Percentiles rank a stretch among this genome's conserved stretches.
phyloP scores from a whole-genome alignment of 2,797 vertebrate genomes.

The Gadopsis marmoratus region DNA sequence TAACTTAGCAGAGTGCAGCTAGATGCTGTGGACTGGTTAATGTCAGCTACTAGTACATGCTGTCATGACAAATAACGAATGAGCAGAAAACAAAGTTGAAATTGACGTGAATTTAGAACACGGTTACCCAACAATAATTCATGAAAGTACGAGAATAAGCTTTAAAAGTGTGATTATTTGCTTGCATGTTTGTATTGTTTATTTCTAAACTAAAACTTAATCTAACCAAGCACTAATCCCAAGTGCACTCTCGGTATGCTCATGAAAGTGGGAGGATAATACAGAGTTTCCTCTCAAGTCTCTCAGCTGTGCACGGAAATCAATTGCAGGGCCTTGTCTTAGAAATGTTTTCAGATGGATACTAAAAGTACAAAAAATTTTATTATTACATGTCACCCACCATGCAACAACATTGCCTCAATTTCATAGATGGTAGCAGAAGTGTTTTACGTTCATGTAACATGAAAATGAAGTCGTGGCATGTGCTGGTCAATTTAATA shows the following conservation, averaged over 20 bases:
- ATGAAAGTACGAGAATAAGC: not conserved
- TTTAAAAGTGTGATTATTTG: not conserved
- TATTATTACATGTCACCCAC: not conserved
- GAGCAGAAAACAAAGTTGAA: not conserved
- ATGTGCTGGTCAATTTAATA: not conserved
- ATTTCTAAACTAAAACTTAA: not conserved
- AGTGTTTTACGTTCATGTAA: not conserved
- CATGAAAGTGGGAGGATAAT: not conserved
- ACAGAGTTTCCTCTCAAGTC: no score
- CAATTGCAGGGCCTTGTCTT: not conserved
- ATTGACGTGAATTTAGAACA: not conserved
- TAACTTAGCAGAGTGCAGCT: not conserved
- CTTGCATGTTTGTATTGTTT: not conserved
- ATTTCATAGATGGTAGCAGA: not conserved
- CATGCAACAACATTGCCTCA: not conserved
- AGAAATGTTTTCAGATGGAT: not conserved
- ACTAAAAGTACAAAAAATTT: not conserved
- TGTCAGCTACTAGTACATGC: no score
- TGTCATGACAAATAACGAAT: not conserved
- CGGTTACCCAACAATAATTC: not conserved
- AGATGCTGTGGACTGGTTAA: not conserved
- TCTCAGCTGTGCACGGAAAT: no score
- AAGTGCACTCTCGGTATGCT: not conserved
- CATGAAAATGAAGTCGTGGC: not conserved
- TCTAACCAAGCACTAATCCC: not conserved